phyloP scores from a whole-genome alignment of 2,797 vertebrate species.

The Varecia variegata region DNA sequence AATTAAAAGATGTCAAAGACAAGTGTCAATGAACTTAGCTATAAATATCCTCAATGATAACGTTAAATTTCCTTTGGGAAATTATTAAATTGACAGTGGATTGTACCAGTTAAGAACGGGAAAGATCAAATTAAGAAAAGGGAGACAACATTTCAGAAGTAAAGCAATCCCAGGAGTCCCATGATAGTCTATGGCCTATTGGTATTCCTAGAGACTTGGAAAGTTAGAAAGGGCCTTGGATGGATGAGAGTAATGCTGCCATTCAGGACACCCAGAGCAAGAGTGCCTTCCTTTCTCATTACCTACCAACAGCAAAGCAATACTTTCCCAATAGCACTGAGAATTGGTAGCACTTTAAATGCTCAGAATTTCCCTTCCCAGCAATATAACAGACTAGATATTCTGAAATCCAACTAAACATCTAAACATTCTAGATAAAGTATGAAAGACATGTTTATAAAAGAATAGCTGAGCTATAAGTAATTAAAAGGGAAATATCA shows the following conservation, averaged over 20 bases:
- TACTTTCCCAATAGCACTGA: neutral
- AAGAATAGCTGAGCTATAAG: neutral
- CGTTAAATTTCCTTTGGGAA: constrained; percentile 40
- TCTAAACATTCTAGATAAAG: neutral
- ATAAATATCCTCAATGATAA: constrained; percentile 34
- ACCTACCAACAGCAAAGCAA: neutral
- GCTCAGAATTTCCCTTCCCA: neutral
- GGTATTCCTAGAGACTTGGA: neutral
- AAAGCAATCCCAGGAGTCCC: neutral
- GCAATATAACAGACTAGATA: neutral
- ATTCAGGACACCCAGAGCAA: neutral
- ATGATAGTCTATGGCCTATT: neutral
- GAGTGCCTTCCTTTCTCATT: neutral
- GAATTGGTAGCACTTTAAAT: neutral
- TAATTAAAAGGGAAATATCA: neutral
- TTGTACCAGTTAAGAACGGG: neutral
- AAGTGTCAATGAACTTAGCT: neutral
- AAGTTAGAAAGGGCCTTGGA: neutral
- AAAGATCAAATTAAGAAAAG: constrained; percentile 40
- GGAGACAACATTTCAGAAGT: neutral
- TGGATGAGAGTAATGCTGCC: neutral
- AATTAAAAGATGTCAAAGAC: constrained; percentile 38
- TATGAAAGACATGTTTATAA: neutral
- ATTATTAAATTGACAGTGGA: constrained; percentile 21
- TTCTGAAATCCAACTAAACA: neutral